Base-by-base conservation (phyloP, 1,140 invertebrate species). In the Papilio dardanus region DNA sequence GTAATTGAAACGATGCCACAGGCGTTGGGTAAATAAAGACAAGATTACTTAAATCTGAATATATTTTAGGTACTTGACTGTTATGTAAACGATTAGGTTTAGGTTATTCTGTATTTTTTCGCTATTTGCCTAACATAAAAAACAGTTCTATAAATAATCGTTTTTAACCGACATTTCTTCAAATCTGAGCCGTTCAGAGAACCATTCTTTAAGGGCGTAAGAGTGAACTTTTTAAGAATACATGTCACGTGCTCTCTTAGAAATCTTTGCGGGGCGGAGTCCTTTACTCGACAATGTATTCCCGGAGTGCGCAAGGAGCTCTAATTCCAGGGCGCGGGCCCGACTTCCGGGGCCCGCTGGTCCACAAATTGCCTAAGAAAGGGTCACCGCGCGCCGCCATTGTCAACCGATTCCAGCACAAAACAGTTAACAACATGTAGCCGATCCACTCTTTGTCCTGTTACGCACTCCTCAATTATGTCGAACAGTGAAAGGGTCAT, bases 401-500 rank as follows among this genome's bases (percentile, higher is more conserved):
- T 93, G 92, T 93, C 84, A 90, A 91, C 90, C 92, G 92, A 93
- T 92, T 92, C 79, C 79, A 83, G 82, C 82, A 88, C 83, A 89
- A 91, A 84, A 87, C 79, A 84, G 86, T 91, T 90, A 88, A 85
- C 85, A 87, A 88, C 78, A 80, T 88, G 91, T 92, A 86, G 89
- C 91, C 83, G 89, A 92, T 91, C 83, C 84, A 76, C 83, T 79
- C 85, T 87, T 92, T 93, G 90, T 92, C 75, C 79, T 73, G 84
- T 87, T 79, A 85, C 88, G 85, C 83, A 93, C 92, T 90, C 90
- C 86, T 90, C 89, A 92, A 92, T 93, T 93, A 93, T 89, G 84
- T 88, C 80, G 86, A 91, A 90, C 88, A 87, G 86, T 88, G 87
- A 91, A 93, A 91, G 90, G 90, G 91, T 93, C 90, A 93, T 90